These are phyloP conservation scores for Colletes collaris DNA, from an alignment of 2,888 invertebrate genomes.

Conservation along the genomic window DNA sequence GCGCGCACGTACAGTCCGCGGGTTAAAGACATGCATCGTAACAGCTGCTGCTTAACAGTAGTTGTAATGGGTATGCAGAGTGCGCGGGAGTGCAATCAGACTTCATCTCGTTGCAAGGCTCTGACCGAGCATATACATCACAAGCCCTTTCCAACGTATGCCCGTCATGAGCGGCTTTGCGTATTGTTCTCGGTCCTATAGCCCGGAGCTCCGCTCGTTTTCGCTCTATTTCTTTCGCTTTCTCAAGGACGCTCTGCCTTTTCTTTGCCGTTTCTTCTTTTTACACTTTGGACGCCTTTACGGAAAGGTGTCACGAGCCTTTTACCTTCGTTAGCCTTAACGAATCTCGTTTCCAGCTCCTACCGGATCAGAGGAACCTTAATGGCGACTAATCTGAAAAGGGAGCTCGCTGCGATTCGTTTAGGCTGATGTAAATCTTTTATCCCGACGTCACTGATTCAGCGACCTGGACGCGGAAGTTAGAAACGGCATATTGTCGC, in stretches of 20 bases:
- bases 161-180: constrained; percentile 53
- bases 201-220: constrained; percentile 59
- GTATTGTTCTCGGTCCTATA: constrained; percentile 59
- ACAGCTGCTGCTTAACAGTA: constrained; percentile 77
- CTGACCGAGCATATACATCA: constrained; percentile 67
- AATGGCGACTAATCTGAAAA: constrained; percentile 29
- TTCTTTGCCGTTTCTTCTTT: not conserved
- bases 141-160: constrained; percentile 51
- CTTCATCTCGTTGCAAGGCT: constrained; percentile 76
- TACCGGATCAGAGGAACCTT: constrained; percentile 14
- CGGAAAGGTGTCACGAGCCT: constrained; percentile 28
- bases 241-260: constrained; percentile 45
- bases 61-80: constrained; percentile 77
- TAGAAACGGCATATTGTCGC: too few relatives aligned
- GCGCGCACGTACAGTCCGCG: constrained; percentile 42
- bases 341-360: constrained; percentile 13
- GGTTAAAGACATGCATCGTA: constrained; percentile 61
- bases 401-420: too few relatives aligned
- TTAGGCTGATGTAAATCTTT: too few relatives aligned
- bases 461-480: too few relatives aligned
- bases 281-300: constrained; percentile 1
- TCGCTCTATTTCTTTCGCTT: constrained; percentile 67
- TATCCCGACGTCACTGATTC: too few relatives aligned
- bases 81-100: constrained; percentile 79
- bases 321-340: constrained; percentile 42